phyloP scores from a whole-genome alignment of 1,140 invertebrate species.

The Ostrea edulis region DNA sequence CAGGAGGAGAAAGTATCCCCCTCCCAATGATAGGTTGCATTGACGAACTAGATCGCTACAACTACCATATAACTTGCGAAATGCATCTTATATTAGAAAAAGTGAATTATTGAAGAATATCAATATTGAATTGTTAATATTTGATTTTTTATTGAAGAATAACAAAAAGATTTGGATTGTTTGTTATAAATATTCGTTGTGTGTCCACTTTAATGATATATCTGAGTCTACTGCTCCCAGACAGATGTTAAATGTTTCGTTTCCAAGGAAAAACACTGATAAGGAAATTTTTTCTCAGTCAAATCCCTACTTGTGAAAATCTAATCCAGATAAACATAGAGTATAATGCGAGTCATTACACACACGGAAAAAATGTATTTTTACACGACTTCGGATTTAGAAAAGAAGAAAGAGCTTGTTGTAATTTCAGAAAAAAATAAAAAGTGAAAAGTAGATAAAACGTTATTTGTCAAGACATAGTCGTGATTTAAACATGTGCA shows the following conservation, averaged over 20 bases:
- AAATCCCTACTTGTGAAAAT: neutral
- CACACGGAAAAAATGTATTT: neutral
- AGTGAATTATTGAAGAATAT: too few species aligned
- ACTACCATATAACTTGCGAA: too few species aligned
- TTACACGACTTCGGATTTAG: neutral
- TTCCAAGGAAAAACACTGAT: neutral
- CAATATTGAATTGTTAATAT: too few species aligned
- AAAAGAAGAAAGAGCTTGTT: neutral
- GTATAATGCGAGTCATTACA: neutral
- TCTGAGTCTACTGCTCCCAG: conserved; percentile 8
- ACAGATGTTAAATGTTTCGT: neutral
- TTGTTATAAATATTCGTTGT: too few species aligned
- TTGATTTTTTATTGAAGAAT: too few species aligned
- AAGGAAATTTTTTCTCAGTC: neutral
- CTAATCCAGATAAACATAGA: neutral
- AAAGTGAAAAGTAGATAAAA: neutral
- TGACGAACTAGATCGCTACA: too few species aligned
- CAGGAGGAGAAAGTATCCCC: too few species aligned
- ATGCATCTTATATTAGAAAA: too few species aligned
- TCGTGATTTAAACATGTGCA: too few species aligned
- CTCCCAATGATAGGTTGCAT: too few species aligned
- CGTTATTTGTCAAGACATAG: neutral
- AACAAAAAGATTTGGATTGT: too few species aligned
- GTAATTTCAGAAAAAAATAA: neutral
- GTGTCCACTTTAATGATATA: neutral